These are phyloP conservation scores for Sepioteuthis lessoniana DNA, from an alignment of 2,888 invertebrate species.

Conservation along the genomic window DNA sequence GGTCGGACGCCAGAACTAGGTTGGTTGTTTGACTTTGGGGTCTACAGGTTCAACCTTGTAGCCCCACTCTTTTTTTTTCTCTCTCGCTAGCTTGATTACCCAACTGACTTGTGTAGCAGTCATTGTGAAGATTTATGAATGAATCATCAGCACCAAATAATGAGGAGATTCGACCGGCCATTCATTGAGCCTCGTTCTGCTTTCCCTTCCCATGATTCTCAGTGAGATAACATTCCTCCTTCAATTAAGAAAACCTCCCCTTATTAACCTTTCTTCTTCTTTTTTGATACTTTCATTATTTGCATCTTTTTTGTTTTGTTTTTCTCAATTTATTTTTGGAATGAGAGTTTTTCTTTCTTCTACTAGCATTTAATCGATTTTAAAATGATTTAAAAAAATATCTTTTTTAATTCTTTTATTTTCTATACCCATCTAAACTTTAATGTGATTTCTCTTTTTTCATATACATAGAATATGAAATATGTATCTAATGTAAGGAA, in stretches of 20 bases:
- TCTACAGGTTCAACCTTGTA: neutral
- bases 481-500: too few species aligned
- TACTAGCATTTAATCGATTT: too few species aligned
- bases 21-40: neutral
- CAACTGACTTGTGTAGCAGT: neutral
- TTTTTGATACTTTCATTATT: too few species aligned
- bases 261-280: neutral
- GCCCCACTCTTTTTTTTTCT: neutral
- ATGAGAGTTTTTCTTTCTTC: too few species aligned
- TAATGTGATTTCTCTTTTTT: too few species aligned
- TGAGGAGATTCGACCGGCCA: neutral
- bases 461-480: too few species aligned
- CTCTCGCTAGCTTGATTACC: neutral
- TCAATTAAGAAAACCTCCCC: neutral
- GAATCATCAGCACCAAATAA: neutral
- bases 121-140: neutral
- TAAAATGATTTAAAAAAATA: too few species aligned
- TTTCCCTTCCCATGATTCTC: neutral
- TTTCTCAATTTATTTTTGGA: too few species aligned
- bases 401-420: too few species aligned
- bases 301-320: too few species aligned
- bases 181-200: neutral
- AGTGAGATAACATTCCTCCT: neutral
- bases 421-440: too few species aligned
- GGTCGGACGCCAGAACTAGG: neutral